Conservation (phyloP, 2,888 invertebrate species). For the Conops quadrifasciatus region DNA sequence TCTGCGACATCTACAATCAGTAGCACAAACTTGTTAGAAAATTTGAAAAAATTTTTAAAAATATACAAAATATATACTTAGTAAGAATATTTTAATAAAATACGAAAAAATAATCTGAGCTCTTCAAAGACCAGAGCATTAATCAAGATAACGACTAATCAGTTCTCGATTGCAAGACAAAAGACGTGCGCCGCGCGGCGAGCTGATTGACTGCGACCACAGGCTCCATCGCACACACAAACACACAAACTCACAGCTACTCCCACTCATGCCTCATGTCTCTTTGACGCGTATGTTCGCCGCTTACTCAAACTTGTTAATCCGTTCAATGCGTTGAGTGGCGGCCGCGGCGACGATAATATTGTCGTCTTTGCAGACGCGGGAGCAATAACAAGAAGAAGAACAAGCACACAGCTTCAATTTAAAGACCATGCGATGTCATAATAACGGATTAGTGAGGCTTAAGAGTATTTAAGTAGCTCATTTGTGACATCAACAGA, state of each 20-base stretch:
- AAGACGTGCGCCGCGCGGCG: neutral
- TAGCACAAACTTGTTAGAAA: no score
- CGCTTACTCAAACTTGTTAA: slow-evolving; percentile 1
- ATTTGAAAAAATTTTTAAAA: no score
- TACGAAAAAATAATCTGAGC: no score
- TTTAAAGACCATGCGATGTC: slow-evolving; percentile 28
- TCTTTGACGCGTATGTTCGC: neutral
- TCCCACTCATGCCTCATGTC: neutral
- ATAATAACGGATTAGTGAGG: slow-evolving; percentile 32
- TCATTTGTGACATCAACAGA: slow-evolving; percentile 20
- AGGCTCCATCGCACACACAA: slow-evolving; percentile 9
- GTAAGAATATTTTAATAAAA: no score
- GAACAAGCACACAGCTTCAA: neutral
- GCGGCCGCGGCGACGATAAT: slow-evolving; percentile 4
- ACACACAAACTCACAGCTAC: neutral
- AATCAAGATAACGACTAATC: slow-evolving; percentile 32
- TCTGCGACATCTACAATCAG: no score
- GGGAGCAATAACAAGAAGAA: neutral
- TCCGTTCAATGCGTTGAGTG: slow-evolving; percentile 16
- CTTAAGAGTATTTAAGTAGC: slow-evolving; percentile 26
- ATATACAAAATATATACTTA: no score
- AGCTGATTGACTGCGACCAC: slow-evolving; percentile 5
- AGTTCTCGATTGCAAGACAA: slow-evolving; percentile 10
- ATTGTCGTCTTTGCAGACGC: neutral
- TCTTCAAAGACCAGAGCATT: slow-evolving; percentile 21